These are phyloP conservation scores for Epizoanthus scotinus DNA, from an alignment of 92 coral and sea anemone species.

Conservation along the genomic window DNA sequence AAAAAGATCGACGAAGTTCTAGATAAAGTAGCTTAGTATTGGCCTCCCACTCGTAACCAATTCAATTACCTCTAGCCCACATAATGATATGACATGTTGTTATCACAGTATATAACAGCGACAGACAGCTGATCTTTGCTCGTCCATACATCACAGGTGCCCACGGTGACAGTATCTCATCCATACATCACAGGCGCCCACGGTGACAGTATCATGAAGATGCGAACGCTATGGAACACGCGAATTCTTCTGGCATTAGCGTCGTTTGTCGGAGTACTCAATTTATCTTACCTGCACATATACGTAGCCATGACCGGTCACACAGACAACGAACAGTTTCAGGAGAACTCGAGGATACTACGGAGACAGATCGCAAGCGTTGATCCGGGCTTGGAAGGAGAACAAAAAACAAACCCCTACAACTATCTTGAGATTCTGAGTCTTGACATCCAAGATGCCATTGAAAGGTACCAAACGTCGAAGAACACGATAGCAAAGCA, in stretches of 20 bases:
- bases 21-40: too few relatives aligned
- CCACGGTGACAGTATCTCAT: too few relatives aligned
- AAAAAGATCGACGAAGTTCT: too few relatives aligned
- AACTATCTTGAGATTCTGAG: slow-evolving; percentile 76
- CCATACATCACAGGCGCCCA: neutral
- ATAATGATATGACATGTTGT: too few relatives aligned
- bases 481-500: slow-evolving; percentile 57
- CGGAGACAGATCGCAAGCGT: slow-evolving; percentile 85
- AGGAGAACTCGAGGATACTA: slow-evolving; percentile 45
- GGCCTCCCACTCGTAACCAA: too few relatives aligned
- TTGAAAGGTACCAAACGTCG: slow-evolving; percentile 74
- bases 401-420: slow-evolving; percentile 40
- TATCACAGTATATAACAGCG: too few relatives aligned
- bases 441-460: slow-evolving; percentile 75
- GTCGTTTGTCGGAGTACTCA: slow-evolving; percentile 59
- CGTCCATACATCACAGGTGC: neutral
- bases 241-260: slow-evolving; percentile 48
- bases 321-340: slow-evolving; percentile 32
- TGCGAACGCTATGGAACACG: slow-evolving; percentile 19
- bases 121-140: neutral
- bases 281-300: slow-evolving; percentile 57
- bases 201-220: neutral
- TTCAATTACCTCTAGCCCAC: too few relatives aligned
- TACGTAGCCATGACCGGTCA: slow-evolving; percentile 39
- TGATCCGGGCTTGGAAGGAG: slow-evolving; percentile 55